Percentiles rank a stretch among this genome's conserved stretches.
phyloP scores from a whole-genome alignment of 2,797 vertebrate species.

The Gouania willdenowi region DNA sequence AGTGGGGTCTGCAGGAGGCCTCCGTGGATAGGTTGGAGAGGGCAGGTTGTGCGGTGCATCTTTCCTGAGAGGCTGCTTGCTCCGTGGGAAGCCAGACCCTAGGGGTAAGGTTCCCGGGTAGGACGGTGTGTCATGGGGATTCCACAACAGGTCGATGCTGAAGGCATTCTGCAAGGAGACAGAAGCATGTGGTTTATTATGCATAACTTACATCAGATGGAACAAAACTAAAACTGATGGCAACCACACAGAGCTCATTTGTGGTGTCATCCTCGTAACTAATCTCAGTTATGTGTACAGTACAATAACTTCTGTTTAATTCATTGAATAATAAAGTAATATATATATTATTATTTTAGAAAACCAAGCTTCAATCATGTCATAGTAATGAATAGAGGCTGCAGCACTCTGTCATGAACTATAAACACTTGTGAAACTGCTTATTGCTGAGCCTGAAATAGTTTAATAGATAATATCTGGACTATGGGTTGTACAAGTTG shows the following conservation, averaged over 20 bases:
- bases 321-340: too few species aligned
- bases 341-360: too few species aligned
- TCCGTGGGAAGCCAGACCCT: constrained; percentile 50
- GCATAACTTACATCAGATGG: background rate
- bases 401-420: too few species aligned
- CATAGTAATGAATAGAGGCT: too few species aligned
- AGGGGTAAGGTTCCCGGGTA: constrained; percentile 50
- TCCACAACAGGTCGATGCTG: constrained; percentile 89
- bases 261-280: background rate
- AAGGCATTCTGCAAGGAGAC: constrained; percentile 87
- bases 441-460: too few species aligned
- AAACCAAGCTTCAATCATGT: too few species aligned
- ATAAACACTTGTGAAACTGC: too few species aligned
- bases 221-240: background rate
- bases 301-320: background rate
- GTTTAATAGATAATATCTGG: too few species aligned
- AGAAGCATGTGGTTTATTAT: too few species aligned
- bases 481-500: too few species aligned
- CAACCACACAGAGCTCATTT: background rate
- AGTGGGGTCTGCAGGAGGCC: constrained; percentile 74
- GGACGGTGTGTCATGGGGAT: constrained; percentile 69
- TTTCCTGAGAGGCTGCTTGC: constrained; percentile 79
- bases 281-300: background rate
- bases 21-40: constrained; percentile 72
- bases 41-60: constrained; percentile 80